Percentiles rank a stretch among this genome's conserved stretches.
Evolutionary conservation across 1,140 invertebrate species (phyloP).

Genomic region (Zaprionus tsacasi): DNA sequence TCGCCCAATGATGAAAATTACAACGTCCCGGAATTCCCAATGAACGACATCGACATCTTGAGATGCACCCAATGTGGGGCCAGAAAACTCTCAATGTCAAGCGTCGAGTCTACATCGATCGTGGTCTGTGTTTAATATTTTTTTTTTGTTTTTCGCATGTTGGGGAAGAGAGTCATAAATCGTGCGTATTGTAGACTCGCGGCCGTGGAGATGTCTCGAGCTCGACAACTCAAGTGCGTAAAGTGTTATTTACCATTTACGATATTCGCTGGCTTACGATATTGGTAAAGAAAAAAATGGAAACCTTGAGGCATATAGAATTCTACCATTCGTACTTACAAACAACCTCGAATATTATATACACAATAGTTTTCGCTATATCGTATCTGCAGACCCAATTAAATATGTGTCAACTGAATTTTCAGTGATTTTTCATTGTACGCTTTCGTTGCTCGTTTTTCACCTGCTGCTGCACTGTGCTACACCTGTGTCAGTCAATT

Average conservation of each 20-base stretch:
- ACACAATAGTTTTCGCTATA: constrained; percentile 15
- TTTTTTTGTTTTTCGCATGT: constrained; percentile 48
- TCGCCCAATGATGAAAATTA: not conserved
- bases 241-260: not conserved
- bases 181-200: constrained; percentile 33
- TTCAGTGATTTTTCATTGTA: constrained; percentile 16
- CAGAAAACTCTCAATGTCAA: constrained; percentile 41
- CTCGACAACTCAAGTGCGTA: constrained; percentile 6
- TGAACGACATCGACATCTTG: constrained; percentile 46
- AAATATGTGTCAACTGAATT: constrained; percentile 69
- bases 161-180: constrained; percentile 60
- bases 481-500: constrained; percentile 67
- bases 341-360: constrained; percentile 6
- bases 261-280: not conserved
- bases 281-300: not conserved
- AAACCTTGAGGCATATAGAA: constrained; percentile 25
- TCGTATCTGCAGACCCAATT: constrained; percentile 47
- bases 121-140: constrained; percentile 27
- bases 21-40: constrained; percentile 59
- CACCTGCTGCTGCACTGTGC: constrained; percentile 1
- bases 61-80: not conserved
- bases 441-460: constrained; percentile 34
- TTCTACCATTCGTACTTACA: constrained; percentile 11
- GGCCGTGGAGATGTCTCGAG: constrained; percentile 8
- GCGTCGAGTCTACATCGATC: not conserved